Percentiles rank a stretch among this genome's conserved stretches.
These are phyloP conservation scores for Synergus gifuensis DNA, from an alignment of 2,888 invertebrate genomes.

Conservation along the genomic window DNA sequence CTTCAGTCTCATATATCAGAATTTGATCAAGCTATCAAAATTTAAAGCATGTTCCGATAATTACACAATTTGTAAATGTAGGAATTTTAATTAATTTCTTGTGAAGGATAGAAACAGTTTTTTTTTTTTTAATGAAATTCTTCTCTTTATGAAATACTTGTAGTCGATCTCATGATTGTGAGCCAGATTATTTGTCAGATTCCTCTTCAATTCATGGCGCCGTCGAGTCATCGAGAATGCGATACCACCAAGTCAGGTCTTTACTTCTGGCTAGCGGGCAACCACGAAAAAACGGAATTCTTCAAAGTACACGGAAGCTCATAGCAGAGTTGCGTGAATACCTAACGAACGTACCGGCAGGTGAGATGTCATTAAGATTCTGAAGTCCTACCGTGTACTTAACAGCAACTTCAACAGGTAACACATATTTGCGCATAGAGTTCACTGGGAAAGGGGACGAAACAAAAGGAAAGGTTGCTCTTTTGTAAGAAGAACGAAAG, in stretches of 20 bases:
- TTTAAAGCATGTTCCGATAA: no score
- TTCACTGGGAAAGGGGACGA: slow-evolving; percentile 5
- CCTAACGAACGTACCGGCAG: slow-evolving; percentile 12
- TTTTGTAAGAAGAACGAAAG: slow-evolving; percentile 21
- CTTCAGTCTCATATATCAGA: no score
- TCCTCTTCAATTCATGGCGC: slow-evolving; percentile 5
- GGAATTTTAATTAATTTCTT: slow-evolving; percentile 6
- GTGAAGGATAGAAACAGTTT: background rate
- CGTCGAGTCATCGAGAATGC: slow-evolving; percentile 7
- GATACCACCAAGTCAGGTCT: slow-evolving; percentile 1
- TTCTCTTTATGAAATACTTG: background rate
- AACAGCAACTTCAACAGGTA: background rate
- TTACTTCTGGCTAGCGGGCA: slow-evolving; percentile 13
- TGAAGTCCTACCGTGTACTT: slow-evolving; percentile 38
- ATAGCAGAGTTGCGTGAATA: slow-evolving; percentile 15
- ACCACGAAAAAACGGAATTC: slow-evolving; percentile 27
- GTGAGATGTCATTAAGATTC: slow-evolving; percentile 41
- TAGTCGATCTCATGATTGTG: background rate
- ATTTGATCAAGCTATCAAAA: no score
- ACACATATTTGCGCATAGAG: slow-evolving; percentile 17
- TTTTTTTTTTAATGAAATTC: background rate
- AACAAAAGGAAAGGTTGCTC: slow-evolving; percentile 24
- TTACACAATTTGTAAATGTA: no score
- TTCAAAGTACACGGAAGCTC: slow-evolving; percentile 38
- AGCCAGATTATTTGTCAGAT: background rate